Evolutionary conservation across 2,113 vertebrate species (phyloP), one percentile per base, ranked within the genome.

Genomic region (Channa maculata): DNA sequence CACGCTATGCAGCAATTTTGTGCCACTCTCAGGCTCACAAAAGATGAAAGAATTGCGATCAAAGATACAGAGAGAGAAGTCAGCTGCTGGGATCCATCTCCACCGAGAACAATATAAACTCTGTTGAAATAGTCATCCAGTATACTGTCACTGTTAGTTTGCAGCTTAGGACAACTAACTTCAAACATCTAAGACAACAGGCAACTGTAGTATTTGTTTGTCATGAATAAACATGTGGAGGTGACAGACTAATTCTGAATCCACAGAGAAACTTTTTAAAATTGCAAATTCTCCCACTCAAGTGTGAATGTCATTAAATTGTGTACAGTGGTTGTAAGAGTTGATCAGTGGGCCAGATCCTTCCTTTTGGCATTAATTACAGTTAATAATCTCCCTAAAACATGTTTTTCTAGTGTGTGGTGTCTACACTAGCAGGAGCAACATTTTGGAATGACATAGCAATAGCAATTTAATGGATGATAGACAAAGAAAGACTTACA

Each of bases 11-110:
- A 79, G 81, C 85, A 90, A 89, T 91, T 91, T 82, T 71, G 65
- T 75, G 75, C 78, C 81, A 39, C 66, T 82, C 71, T 49, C 76
- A 39, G 65, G 63, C 80, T 86, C 79, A 79, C 65, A 78, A 89
- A 82, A 91, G 79, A 93, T 92, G 88, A 93, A 92, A 92, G 86
- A 91, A 89, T 80, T 64, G 79, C 74, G 86, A 89, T 91, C 88
- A 92, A 91, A 93, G 86, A 89, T 80, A 82, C 68, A 79, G 44
- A 63, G 63, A 41, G 71, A 46, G 69, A 62, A 87, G 79, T 85
- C 73, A 69, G 65, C 88, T 72, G 80, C 79, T 75, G 71, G 74
- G 69, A 89, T 84, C 65, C 61, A 46, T 76, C 63, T 80, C 66
- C 77, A 70, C 48, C n/a, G 60, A 85, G 65, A 90, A 92, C 86